Percentiles rank a stretch among this genome's conserved stretches.
These are phyloP conservation scores for Exaiptasia diaphana DNA, from an alignment of 64 coral and sea anemone species.

Conservation along the genomic window DNA sequence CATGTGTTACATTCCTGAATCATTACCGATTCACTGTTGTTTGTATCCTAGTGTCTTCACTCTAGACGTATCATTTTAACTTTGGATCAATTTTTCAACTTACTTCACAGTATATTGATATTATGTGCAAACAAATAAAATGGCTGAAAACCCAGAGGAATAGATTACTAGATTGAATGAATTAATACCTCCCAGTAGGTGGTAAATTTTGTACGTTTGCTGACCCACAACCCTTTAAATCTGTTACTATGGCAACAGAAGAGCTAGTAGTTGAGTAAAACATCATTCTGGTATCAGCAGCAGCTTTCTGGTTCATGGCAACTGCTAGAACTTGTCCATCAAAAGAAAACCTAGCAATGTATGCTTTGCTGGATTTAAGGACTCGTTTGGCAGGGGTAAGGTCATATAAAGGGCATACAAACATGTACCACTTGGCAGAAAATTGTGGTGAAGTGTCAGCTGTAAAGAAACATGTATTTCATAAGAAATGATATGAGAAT, in stretches of 20 bases:
- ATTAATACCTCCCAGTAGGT: constrained; percentile 55
- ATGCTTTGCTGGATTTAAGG: constrained; percentile 71
- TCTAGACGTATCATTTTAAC: too few relatives aligned
- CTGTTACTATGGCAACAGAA: constrained; percentile 68
- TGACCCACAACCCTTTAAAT: constrained; percentile 82
- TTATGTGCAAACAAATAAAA: too few relatives aligned
- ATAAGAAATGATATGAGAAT: background rate
- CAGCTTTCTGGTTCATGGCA: constrained; percentile 83
- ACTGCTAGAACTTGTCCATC: constrained; percentile 79
- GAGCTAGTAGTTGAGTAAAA: constrained; percentile 66
- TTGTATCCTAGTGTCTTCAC: too few relatives aligned
- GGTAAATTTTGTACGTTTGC: background rate
- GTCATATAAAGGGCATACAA: constrained; percentile 55
- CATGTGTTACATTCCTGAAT: too few relatives aligned
- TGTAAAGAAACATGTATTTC: background rate
- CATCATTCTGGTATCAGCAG: constrained; percentile 83
- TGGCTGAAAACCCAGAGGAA: too few relatives aligned
- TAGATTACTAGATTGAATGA: too few relatives aligned
- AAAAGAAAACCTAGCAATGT: constrained; percentile 52
- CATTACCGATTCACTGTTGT: too few relatives aligned
- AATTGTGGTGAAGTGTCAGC: constrained; percentile 42
- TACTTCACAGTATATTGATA: too few relatives aligned
- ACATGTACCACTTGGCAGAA: constrained; percentile 72
- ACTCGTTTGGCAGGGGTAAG: constrained; percentile 73
- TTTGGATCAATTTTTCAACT: too few relatives aligned